phyloP scores from a whole-genome alignment of 2,113 vertebrate genomes.

The Serilophus lunatus region DNA sequence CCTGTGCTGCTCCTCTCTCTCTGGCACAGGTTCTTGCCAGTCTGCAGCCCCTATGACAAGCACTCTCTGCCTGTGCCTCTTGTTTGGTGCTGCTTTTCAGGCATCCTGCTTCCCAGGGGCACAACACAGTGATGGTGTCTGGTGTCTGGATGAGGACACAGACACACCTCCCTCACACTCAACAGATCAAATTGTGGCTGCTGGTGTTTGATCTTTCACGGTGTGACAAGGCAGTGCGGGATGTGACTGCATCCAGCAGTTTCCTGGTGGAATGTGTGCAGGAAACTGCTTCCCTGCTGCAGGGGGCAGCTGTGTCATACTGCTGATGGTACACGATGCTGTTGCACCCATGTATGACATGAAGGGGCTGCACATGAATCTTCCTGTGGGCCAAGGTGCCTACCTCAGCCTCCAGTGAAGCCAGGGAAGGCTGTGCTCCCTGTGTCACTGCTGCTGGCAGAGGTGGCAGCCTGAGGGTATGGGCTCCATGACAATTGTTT shows the following conservation, averaged over 20 bases:
- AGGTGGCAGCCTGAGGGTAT: not conserved
- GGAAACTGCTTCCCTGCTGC: not conserved
- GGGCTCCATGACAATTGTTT: slow-evolving; percentile 35
- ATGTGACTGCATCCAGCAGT: not conserved
- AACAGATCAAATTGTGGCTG: not conserved
- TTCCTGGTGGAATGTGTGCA: not conserved
- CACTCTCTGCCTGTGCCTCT: fast-evolving
- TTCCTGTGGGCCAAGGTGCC: not conserved
- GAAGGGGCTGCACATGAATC: not conserved
- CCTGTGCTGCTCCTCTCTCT: fast-evolving
- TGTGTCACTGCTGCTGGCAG: not conserved
- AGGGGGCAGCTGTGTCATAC: not conserved
- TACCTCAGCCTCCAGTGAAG: not conserved
- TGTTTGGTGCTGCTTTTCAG: not conserved
- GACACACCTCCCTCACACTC: not conserved
- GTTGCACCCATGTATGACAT: not conserved
- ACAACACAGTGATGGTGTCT: fast-evolving
- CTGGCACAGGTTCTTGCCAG: not conserved
- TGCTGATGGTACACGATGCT: not conserved
- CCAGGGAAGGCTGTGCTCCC: not conserved
- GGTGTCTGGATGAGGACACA: not conserved
- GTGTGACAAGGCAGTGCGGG: not conserved
- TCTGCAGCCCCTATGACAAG: fast-evolving
- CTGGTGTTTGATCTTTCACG: not conserved
- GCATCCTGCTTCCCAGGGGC: not conserved